Evolutionary conservation across 2,888 invertebrate species (phyloP).

Genomic region (Tuberolachnus salignus): DNA sequence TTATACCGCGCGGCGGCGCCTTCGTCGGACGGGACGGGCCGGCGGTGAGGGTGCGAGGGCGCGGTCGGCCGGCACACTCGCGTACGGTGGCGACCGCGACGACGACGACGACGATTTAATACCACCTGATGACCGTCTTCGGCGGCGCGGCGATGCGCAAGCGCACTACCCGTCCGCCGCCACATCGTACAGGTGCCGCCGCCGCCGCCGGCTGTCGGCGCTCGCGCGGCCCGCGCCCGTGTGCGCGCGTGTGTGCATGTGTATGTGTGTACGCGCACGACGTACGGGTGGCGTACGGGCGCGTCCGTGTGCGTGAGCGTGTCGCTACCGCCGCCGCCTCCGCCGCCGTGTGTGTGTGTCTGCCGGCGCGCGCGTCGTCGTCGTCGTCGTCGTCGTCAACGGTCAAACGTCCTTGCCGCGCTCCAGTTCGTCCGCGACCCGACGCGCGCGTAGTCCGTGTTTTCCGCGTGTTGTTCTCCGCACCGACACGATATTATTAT

Average conservation of each 20-base stretch:
- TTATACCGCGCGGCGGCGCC: neutral
- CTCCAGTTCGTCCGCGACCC: constrained; percentile 56
- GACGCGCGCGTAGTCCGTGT: constrained; percentile 27
- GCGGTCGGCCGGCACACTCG: neutral
- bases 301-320: constrained; percentile 14
- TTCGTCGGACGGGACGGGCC: neutral
- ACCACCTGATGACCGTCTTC: constrained; percentile 47
- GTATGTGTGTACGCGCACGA: constrained; percentile 1
- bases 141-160: constrained; percentile 28
- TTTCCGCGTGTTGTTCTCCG: neutral
- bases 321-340: constrained; percentile 42
- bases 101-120: constrained; percentile 15
- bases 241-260: neutral
- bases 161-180: constrained; percentile 36
- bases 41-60: neutral
- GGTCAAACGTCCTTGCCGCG: constrained; percentile 56
- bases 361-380: constrained; percentile 51
- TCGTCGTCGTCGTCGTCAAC: constrained; percentile 47
- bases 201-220: constrained; percentile 30
- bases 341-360: constrained; percentile 14
- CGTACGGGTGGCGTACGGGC: too few species aligned
- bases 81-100: constrained; percentile 3
- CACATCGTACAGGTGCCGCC: constrained; percentile 40
- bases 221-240: constrained; percentile 12
- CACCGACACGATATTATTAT: neutral